Evolutionary conservation across 2,797 vertebrate species (phyloP).

Genomic region (Propithecus perrieri): DNA sequence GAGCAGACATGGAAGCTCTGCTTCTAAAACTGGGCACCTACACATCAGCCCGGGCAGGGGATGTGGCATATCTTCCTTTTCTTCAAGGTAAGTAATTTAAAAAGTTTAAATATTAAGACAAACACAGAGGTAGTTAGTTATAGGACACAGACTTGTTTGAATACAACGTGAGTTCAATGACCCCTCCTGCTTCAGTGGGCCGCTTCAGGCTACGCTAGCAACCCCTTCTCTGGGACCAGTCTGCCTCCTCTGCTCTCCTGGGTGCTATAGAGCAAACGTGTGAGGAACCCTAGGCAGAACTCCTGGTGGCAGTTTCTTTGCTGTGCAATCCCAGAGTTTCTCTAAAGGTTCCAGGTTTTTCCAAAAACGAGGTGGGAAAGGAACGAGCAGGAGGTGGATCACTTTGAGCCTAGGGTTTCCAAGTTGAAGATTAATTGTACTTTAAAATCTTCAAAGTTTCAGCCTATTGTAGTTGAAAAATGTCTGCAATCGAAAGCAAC

Average conservation of each 20-base stretch:
- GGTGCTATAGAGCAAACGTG: neutral
- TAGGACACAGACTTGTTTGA: neutral
- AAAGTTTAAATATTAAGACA: conserved; percentile 19
- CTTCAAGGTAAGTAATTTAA: neutral
- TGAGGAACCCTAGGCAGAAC: neutral
- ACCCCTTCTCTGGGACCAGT: neutral
- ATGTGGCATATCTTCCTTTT: neutral
- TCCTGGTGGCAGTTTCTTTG: neutral
- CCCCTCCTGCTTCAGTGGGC: neutral
- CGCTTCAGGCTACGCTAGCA: neutral
- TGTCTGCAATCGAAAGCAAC: conserved; percentile 7
- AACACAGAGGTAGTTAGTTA: neutral
- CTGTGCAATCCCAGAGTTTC: neutral
- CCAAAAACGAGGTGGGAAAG: neutral
- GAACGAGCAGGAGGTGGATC: neutral
- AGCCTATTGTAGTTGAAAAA: neutral
- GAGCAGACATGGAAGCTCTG: neutral
- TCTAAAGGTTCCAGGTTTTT: neutral
- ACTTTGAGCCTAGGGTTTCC: neutral
- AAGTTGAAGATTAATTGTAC: neutral
- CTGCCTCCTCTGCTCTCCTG: neutral
- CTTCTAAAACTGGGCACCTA: neutral
- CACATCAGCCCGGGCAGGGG: neutral
- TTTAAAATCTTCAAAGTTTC: neutral
- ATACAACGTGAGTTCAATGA: neutral